Base-by-base conservation (phyloP, 92 coral and sea anemone genomes). In the Zoanthus gigantus region DNA sequence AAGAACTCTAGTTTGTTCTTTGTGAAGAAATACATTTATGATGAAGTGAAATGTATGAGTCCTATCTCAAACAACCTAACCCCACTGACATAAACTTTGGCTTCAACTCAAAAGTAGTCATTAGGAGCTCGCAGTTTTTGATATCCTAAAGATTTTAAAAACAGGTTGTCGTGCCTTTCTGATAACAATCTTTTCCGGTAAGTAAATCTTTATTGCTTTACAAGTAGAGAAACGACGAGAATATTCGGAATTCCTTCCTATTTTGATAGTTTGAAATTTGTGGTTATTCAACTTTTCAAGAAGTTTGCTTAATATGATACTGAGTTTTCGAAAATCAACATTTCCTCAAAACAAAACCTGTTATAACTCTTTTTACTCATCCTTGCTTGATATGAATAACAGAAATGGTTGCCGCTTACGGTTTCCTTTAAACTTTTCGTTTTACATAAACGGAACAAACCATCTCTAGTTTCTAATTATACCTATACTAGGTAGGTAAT, bases 141-240 rank as follows among this genome's bases (percentile, higher is more conserved):
- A 58, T 71, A 60, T 57, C 74, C 58, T 23, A 65, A 28, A 57
- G 72, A 60, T 72, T n/a, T 58, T 61, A 42, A 12, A 66, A 29
- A 57, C 85, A 81, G 85, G 75, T 81, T 63, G 85, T 66, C 74
- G 23, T 23, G 58, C 44, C 53, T 5, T 65, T 80, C 85, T 47
- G 76, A 81, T 67, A 81, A 61, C 60, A 65, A 79, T 79, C 73
- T 60, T 42, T 81, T 63, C 74, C 60, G 47, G 74, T 65, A 29
- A 63, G 45, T 60, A 67, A 45, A 18, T 28, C 37, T 30, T 66
- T 65, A 45, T 15, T 66, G 47, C 74, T 67, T 67, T 13, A 1
- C 23, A 18, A 48, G 67, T 2, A 81, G 29, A 12, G 9, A 42
- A 68, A 81, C 46, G 67, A 46, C 28, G 15, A 42, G 30, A 29